phyloP scores from a whole-genome alignment of 2,888 invertebrate species.

The Temnothorax rugatulus region DNA sequence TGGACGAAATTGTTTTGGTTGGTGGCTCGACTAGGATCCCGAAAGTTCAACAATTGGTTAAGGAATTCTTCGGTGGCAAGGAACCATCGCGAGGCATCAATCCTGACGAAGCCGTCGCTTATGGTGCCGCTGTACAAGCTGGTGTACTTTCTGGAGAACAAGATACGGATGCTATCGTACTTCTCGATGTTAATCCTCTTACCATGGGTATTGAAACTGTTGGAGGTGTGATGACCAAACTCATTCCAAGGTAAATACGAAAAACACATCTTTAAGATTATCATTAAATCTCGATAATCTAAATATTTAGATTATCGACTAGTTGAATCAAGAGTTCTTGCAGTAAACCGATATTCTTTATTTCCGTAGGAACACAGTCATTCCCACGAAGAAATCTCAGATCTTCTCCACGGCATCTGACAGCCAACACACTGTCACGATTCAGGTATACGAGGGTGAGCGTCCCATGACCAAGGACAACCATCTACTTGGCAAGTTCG shows the following conservation, averaged over 20 bases:
- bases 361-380: constrained; percentile 95
- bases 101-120: constrained; percentile 99
- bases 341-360: neutral
- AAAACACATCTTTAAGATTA: neutral
- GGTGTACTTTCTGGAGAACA: constrained; percentile 99
- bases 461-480: constrained; percentile 99
- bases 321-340: neutral
- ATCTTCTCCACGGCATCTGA: constrained; percentile 99
- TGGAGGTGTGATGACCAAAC: constrained; percentile 99
- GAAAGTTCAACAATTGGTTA: constrained; percentile 97
- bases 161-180: constrained; percentile 97
- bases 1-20: constrained; percentile 99
- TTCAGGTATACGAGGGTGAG: constrained; percentile 99
- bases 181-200: constrained; percentile 99
- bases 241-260: constrained; percentile 91
- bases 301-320: neutral
- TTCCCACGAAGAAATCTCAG: constrained; percentile 99
- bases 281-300: constrained; percentile 12
- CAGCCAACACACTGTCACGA: constrained; percentile 99
- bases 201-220: constrained; percentile 99
- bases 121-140: constrained; percentile 99
- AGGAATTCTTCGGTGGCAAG: constrained; percentile 98
- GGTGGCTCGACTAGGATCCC: constrained; percentile 99
- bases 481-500: constrained; percentile 99
- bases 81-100: constrained; percentile 99